Evolutionary conservation across 2,113 vertebrate species (phyloP), one percentile per base, ranked within the genome.

Genomic region (Scytalopus superciliaris): DNA sequence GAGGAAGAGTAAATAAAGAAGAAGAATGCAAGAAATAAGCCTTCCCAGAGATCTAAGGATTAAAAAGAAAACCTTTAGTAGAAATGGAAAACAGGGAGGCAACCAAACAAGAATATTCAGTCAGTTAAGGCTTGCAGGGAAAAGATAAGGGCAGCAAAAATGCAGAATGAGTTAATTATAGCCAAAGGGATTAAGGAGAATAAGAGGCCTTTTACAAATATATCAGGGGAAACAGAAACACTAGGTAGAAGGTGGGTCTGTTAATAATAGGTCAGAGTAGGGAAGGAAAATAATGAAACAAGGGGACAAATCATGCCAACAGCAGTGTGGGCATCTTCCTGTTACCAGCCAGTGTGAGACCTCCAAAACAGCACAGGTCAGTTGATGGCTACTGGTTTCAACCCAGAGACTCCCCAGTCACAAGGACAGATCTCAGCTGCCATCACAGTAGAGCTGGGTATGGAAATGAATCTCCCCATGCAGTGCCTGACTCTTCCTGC

Each of bases 91-190:
- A 97, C 82, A 96, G 96, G 92, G 97, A 97, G 93, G 96, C 94
- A 95, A 95, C 95, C 94, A 97, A 96, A 97, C 95, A 96, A 96
- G 97, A 97, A 97, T 96, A 97, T 96, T 95, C 93, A 96, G 95
- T 96, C 88, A 97, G 95, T 97, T 95, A 96, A 94, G 86, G 86
- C 92, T 97, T 97, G 96, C 92, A 97, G 92, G 95, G 95, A 91
- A 89, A 95, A 97, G 97, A 97, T 97, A 97, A 97, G 97, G 97
- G 84, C 91, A 96, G 95, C 85, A 95, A 97, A 97, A 97, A 96
- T 96, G 96, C 95, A 96, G 96, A 95, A 96, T 90, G 91, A 96
- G 97, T 95, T 97, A 97, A 97, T 97, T 97, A 97, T 96, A 97
- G 95, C 96, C 93, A 96, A 97, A 96, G 94, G 94, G 95, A 97